Evolutionary conservation across 2,888 invertebrate species (phyloP).

Genomic region (Stenolophus ochropezus): DNA sequence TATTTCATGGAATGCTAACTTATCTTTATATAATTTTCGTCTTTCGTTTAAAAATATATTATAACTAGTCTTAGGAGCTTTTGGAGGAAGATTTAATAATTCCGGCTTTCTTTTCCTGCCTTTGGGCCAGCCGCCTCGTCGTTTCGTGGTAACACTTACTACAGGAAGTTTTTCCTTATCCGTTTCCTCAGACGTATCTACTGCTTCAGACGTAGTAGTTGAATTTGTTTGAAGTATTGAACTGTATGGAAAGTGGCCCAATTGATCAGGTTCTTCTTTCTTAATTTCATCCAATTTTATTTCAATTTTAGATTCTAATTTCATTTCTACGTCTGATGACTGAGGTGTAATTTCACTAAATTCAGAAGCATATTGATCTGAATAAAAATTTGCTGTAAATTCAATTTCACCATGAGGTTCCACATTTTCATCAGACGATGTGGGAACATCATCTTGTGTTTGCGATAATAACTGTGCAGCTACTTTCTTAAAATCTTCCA

Average conservation of each 20-base stretch:
- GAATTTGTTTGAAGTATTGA: background rate
- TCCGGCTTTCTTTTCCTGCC: constrained; percentile 77
- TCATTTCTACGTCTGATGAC: constrained; percentile 49
- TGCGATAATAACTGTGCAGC: constrained; percentile 72
- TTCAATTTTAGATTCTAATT: constrained; percentile 7
- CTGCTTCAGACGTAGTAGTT: constrained; percentile 34
- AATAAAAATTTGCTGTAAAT: constrained; percentile 47
- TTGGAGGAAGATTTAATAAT: constrained; percentile 74
- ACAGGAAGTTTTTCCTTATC: constrained; percentile 26
- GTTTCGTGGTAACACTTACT: constrained; percentile 67
- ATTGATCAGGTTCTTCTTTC: background rate
- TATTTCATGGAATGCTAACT: constrained; percentile 75
- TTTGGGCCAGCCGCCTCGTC: constrained; percentile 78
- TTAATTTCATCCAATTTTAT: background rate
- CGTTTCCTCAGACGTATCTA: constrained; percentile 48
- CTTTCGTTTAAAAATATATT: constrained; percentile 76
- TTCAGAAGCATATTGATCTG: constrained; percentile 23
- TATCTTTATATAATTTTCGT: constrained; percentile 75
- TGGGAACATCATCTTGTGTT: constrained; percentile 68
- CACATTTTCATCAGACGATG: constrained; percentile 21
- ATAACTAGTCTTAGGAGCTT: constrained; percentile 77
- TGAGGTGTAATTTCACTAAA: constrained; percentile 30
- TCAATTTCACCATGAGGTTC: constrained; percentile 14
- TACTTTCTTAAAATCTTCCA: constrained; percentile 72
- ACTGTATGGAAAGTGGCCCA: background rate